A percentile compares a stretch with the other conserved stretches of the same genome.
phyloP scores from a whole-genome alignment of 2,888 invertebrate species.

The Troides helena region DNA sequence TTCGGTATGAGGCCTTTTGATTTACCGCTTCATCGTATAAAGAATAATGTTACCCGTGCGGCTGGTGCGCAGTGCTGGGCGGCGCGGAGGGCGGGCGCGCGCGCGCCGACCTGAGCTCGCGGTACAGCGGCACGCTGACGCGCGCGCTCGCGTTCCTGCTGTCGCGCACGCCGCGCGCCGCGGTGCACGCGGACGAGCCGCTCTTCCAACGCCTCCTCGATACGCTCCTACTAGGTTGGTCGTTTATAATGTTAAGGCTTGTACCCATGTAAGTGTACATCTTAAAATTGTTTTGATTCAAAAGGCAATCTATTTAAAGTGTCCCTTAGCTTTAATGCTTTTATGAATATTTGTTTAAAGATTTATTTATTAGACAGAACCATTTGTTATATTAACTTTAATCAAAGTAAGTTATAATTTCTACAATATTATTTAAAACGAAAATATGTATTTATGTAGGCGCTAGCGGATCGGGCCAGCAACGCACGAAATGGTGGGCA shows the following conservation, averaged over 20 bases:
- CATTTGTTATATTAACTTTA: too few species aligned
- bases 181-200: conserved; percentile 53
- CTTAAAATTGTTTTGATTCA: too few species aligned
- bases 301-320: too few species aligned
- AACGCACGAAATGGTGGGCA: conserved; percentile 57
- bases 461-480: conserved; percentile 29
- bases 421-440: too few species aligned
- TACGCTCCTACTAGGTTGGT: conserved; percentile 68
- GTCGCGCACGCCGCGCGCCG: conserved; percentile 42
- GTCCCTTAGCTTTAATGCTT: too few species aligned
- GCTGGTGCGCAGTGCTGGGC: conserved; percentile 49
- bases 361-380: too few species aligned
- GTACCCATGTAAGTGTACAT: too few species aligned
- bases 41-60: too few species aligned
- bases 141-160: conserved; percentile 77
- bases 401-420: too few species aligned
- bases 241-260: neutral
- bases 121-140: conserved; percentile 70
- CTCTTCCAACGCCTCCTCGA: conserved; percentile 74
- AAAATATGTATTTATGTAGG: conserved; percentile 9
- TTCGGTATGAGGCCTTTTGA: too few species aligned
- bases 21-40: too few species aligned
- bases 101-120: conserved; percentile 71
- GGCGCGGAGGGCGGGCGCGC: conserved; percentile 44
- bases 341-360: too few species aligned